Base-by-base conservation (phyloP, 2,113 vertebrate species). In the Penelope pileata region DNA sequence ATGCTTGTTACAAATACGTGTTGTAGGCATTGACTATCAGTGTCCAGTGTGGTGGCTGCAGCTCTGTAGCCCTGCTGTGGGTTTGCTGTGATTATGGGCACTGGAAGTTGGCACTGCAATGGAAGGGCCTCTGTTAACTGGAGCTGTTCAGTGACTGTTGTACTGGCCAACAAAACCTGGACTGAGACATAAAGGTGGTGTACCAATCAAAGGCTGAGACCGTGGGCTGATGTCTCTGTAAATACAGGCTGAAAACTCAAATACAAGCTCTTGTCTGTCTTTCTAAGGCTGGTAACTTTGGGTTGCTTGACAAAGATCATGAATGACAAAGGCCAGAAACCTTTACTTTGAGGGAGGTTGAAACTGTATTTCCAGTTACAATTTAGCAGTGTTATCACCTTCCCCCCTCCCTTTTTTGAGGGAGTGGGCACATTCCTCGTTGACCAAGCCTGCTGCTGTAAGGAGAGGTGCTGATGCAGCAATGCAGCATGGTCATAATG, bases 101-200 rank as follows among this genome's bases (percentile, higher is more conserved):
- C 22, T 32, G 22, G 40, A 15, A 74, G 27, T 12, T 29, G 43
- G 43, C 19, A 13, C n/a, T 5, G 6, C 7, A 14, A n/a, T 26
- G 40, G 19, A 27, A 15, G 38, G 43, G 23, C 23, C 36, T 60
- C 27, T 10, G 1, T 9, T 67, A 30, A 21, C 43, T 26, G 38
- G 6, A 47, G n/a, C 0, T 83, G 13, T 83, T 79, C 2, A 4
- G 63, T 47, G 15, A 19, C 17, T 51, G 7, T 22, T 29, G 32
- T 14, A 32, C 21, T 1, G 6, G 50, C n/a, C 16, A 58, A 3
- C 38, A 43, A 48, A 69, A 43, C 14, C 27, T 5, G 0, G 18
- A 3, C 42, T 47, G 47, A 24, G 27, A 30, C 1, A 2, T 66
- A 10, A 24, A 50, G 16, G 23, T 36, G 17, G 9, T 26, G 15